These are phyloP conservation scores for Zophobas atratus DNA, from an alignment of 1,140 invertebrate genomes.

Conservation along the genomic window DNA sequence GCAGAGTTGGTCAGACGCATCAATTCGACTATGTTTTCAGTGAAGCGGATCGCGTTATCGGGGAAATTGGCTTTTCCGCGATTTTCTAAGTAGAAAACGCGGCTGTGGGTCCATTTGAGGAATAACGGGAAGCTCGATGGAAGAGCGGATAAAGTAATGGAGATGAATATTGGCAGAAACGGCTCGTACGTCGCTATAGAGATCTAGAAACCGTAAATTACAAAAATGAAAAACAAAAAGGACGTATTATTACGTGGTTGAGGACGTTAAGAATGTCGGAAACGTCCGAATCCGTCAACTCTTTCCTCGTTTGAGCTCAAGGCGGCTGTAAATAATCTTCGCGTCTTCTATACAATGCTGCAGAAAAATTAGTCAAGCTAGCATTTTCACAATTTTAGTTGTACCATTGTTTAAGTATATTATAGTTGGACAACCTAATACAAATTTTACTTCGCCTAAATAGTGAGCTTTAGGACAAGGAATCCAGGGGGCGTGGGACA, in stretches of 20 bases:
- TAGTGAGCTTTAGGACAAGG: too few species aligned
- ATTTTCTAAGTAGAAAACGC: conserved; percentile 55
- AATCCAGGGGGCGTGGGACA: too few species aligned
- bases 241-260: conserved; percentile 53
- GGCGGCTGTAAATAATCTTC: conserved; percentile 55
- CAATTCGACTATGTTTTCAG: conserved; percentile 52
- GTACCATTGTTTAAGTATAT: too few species aligned
- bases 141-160: conserved; percentile 52
- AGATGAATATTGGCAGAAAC: conserved; percentile 60
- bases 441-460: too few species aligned
- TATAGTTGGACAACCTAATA: too few species aligned
- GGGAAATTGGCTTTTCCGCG: conserved; percentile 54
- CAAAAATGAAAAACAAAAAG: conserved; percentile 15
- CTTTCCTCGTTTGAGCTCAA: conserved; percentile 42
- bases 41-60: conserved; percentile 56
- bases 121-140: conserved; percentile 54
- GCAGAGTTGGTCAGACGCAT: conserved; percentile 45
- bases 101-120: conserved; percentile 55
- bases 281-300: conserved; percentile 49
- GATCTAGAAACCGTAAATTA: conserved; percentile 38
- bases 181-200: conserved; percentile 39
- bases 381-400: too few species aligned
- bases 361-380: too few species aligned
- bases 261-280: conserved; percentile 54
- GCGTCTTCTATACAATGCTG: neutral